These are phyloP conservation scores for Morpho deidamia DNA, from an alignment of 2,888 invertebrate species.

Conservation along the genomic window DNA sequence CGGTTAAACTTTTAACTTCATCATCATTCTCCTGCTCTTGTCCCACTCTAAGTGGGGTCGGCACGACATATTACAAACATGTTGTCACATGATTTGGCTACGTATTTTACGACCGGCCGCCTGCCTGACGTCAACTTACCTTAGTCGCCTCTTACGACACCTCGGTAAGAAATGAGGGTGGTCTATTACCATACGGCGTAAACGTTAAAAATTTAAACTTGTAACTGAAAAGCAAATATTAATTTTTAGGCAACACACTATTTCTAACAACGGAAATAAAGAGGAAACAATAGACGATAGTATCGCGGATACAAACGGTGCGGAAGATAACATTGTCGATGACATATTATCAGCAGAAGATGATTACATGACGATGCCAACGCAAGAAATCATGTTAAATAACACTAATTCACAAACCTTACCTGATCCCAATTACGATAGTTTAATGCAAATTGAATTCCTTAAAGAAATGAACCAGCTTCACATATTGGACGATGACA, in stretches of 20 bases:
- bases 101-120: no score
- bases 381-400: constrained; percentile 46
- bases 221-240: not conserved
- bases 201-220: no score
- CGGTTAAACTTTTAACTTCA: no score
- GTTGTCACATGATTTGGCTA: no score
- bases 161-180: no score
- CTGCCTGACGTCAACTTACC: no score
- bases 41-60: no score
- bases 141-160: no score
- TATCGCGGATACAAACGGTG: constrained; percentile 36
- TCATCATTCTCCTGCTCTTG: no score
- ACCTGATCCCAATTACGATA: constrained; percentile 41
- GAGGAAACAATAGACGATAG: constrained; percentile 33
- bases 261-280: constrained; percentile 30
- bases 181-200: no score
- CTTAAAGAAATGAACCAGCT: constrained; percentile 65
- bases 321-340: constrained; percentile 66
- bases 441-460: constrained; percentile 61
- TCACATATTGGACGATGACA: constrained; percentile 62
- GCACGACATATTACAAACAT: no score
- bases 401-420: constrained; percentile 27
- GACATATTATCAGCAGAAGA: constrained; percentile 68
- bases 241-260: constrained; percentile 42
- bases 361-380: constrained; percentile 58